A percentile compares a stretch with the other conserved stretches of the same genome.
Evolutionary conservation across 2,888 invertebrate genomes (phyloP).

Genomic region (Ischnus inquisitorius): DNA sequence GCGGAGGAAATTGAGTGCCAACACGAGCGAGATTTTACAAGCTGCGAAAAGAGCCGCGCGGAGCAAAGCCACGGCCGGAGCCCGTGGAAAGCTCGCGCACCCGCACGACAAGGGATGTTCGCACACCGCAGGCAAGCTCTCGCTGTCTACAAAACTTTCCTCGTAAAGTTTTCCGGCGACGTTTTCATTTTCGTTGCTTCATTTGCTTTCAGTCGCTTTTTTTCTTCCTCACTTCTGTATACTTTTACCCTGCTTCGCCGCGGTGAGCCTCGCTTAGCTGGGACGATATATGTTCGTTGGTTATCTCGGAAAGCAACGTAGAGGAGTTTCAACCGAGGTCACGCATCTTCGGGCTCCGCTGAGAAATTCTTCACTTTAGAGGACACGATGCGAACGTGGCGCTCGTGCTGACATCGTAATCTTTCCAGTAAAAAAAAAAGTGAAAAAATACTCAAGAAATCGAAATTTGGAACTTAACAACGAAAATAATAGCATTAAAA

Average conservation of each 20-base stretch:
- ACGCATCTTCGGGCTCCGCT: conserved; percentile 32
- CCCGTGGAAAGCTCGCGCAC: not conserved
- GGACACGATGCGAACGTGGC: too few species aligned
- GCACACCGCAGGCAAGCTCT: conserved; percentile 15
- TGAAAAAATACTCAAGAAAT: too few species aligned
- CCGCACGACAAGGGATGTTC: conserved; percentile 48
- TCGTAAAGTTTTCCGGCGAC: conserved; percentile 52
- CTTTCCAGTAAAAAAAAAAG: too few species aligned
- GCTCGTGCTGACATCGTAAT: too few species aligned
- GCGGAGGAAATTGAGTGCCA: conserved; percentile 57
- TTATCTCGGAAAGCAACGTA: conserved; percentile 49
- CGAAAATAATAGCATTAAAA: too few species aligned
- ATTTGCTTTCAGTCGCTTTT: conserved; percentile 9
- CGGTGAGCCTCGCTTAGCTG: conserved; percentile 10
- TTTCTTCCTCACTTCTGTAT: conserved; percentile 16
- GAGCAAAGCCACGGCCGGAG: not conserved
- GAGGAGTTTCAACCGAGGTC: conserved; percentile 49
- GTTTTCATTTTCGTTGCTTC: conserved; percentile 51
- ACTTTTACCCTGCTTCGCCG: conserved; percentile 24
- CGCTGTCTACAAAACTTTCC: conserved; percentile 62
- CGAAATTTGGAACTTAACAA: too few species aligned
- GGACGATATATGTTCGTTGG: conserved; percentile 38
- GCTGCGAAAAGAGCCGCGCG: conserved; percentile 32
- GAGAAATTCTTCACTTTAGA: too few species aligned
- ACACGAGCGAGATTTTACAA: conserved; percentile 49